phyloP scores from a whole-genome alignment of 92 coral and sea anemone genomes.

The Ricordea florida region DNA sequence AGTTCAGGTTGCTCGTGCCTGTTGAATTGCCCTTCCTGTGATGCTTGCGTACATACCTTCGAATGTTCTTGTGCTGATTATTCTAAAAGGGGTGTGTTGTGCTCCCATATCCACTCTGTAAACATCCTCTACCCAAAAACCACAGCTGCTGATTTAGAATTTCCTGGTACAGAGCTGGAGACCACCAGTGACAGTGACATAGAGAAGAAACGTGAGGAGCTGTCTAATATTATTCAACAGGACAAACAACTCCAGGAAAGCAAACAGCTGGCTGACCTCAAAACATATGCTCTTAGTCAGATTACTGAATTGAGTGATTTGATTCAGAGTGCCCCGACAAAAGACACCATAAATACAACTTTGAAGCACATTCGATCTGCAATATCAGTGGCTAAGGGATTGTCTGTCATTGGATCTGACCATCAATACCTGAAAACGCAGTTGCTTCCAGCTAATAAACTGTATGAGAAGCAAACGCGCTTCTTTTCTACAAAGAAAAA shows the following conservation, averaged over 20 bases:
- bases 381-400: too few species aligned
- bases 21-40: slow-evolving; percentile 1
- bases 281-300: not conserved
- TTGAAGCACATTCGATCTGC: too few species aligned
- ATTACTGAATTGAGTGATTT: slow-evolving; percentile 5
- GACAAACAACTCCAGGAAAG: not conserved
- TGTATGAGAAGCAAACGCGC: slow-evolving; percentile 17
- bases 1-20: not conserved
- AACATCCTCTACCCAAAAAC: not conserved
- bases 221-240: not conserved
- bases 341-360: too few species aligned
- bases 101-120: slow-evolving; percentile 25
- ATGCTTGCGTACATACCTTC: not conserved
- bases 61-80: slow-evolving; percentile 9
- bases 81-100: not conserved
- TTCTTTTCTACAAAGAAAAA: slow-evolving; percentile 17
- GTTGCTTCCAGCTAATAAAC: slow-evolving; percentile 13
- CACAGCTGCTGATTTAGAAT: not conserved
- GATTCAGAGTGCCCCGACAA: slow-evolving; percentile 1
- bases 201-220: not conserved
- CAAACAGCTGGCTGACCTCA: slow-evolving; percentile 6
- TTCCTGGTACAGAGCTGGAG: not conserved
- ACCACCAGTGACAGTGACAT: not conserved
- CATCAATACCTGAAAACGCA: slow-evolving; percentile 20
- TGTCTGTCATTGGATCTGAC: slow-evolving; percentile 20